phyloP scores from a whole-genome alignment of 2,113 vertebrate genomes.

The Argyrosomus japonicus region DNA sequence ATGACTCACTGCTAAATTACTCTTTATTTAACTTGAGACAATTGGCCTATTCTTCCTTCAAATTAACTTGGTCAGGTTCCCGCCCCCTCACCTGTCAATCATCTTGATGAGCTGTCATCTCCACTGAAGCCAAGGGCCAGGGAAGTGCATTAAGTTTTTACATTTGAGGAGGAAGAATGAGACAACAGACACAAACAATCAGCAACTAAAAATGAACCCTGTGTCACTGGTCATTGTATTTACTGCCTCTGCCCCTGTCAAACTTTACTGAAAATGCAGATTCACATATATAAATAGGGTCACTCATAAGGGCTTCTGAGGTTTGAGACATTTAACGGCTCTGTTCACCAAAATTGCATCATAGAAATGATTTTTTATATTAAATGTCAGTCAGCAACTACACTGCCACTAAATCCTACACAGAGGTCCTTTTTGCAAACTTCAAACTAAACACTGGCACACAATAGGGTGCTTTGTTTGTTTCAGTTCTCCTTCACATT shows the following conservation, averaged over 20 bases:
- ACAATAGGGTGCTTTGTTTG: no score
- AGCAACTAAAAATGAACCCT: neutral
- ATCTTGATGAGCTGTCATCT: conserved; percentile 22
- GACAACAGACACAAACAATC: neutral
- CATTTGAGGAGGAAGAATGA: conserved; percentile 5
- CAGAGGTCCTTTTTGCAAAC: no score
- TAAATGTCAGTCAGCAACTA: no score
- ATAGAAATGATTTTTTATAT: no score
- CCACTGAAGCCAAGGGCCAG: neutral
- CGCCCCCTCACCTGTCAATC: conserved; percentile 1
- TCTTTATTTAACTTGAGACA: neutral
- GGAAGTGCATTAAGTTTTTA: conserved; percentile 13
- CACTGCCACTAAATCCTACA: no score
- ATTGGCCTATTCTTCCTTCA: conserved; percentile 26
- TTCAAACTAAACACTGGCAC: no score
- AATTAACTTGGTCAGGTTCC: conserved; percentile 13
- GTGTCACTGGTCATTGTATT: neutral
- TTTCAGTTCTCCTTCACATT: no score
- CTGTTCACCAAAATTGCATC: no score
- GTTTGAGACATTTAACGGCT: no score
- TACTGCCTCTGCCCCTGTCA: no score
- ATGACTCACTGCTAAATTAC: neutral
- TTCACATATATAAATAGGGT: neutral
- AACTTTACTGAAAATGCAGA: neutral
- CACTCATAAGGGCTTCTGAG: neutral